phyloP scores from a whole-genome alignment of 2,888 invertebrate species.

The Isoperla grammatica region DNA sequence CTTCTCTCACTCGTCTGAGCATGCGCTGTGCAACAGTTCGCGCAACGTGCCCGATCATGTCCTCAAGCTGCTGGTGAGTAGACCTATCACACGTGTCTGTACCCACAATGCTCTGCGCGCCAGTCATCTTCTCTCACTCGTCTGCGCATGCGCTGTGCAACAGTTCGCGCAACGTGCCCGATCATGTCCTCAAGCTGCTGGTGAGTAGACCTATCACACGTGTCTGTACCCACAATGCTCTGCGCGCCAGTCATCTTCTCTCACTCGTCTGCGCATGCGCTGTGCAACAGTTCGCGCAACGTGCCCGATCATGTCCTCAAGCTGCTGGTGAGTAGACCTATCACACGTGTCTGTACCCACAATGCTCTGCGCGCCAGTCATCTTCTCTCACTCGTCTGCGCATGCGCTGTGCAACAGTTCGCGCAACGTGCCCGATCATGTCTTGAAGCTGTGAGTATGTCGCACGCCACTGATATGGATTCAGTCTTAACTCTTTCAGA shows the following conservation, averaged over 20 bases:
- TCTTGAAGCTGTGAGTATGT: conserved; percentile 47
- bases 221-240: conserved; percentile 52
- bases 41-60: conserved; percentile 56
- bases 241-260: conserved; percentile 56
- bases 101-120: conserved; percentile 52
- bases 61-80: conserved; percentile 51
- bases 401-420: conserved; percentile 52
- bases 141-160: conserved; percentile 53
- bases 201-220: conserved; percentile 55
- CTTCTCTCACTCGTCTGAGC: conserved; percentile 56
- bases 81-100: conserved; percentile 53
- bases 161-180: conserved; percentile 53
- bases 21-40: conserved; percentile 50
- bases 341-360: conserved; percentile 52
- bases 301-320: conserved; percentile 53
- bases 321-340: conserved; percentile 51
- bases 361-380: conserved; percentile 54
- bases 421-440: conserved; percentile 55
- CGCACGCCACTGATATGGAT: too few relatives aligned
- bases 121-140: conserved; percentile 56
- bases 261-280: conserved; percentile 52
- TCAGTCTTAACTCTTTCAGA: too few relatives aligned
- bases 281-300: conserved; percentile 53
- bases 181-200: conserved; percentile 49
- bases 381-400: conserved; percentile 56